These are phyloP conservation scores for Macrochelys suwanniensis DNA, from an alignment of 2,797 vertebrate species.

Conservation along the genomic window DNA sequence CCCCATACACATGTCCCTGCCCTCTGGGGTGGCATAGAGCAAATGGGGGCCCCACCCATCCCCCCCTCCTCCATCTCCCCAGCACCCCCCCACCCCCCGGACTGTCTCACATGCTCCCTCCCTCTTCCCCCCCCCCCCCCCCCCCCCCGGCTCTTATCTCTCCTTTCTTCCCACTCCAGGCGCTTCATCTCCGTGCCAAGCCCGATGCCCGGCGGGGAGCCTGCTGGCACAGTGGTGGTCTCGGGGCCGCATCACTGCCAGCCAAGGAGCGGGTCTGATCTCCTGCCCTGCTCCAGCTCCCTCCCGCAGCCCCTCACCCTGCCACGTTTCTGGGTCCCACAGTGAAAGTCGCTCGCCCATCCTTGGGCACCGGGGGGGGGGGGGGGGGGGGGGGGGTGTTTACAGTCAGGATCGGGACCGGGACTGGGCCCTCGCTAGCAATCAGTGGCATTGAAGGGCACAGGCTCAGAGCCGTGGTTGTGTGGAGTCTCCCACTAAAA, in stretches of 20 bases:
- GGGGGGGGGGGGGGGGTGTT: too few species aligned
- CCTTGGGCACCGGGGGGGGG: too few species aligned
- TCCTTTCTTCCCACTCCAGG: not conserved
- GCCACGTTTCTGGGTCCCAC: too few species aligned
- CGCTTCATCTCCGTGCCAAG: not conserved
- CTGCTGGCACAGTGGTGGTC: not conserved
- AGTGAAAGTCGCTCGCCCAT: not conserved
- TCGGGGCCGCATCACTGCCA: too few species aligned
- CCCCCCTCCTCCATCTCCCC: too few species aligned
- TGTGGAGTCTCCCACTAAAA: not conserved
- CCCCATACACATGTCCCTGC: not conserved
- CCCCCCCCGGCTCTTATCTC: too few species aligned
- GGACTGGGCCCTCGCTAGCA: too few species aligned
- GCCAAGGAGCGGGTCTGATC: not conserved
- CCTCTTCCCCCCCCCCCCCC: accelerated
- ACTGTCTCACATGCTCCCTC: not conserved
- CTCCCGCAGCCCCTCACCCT: not conserved
- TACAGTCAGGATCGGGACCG: too few species aligned
- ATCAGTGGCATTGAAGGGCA: too few species aligned
- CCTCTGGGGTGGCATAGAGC: not conserved
- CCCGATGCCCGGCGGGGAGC: too few species aligned
- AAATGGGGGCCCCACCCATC: not conserved
- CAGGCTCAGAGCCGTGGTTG: not conserved
- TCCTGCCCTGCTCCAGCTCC: not conserved
- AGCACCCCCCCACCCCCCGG: too few species aligned